phyloP scores from a whole-genome alignment of 2,888 invertebrate species.

The Synergus itoensis region DNA sequence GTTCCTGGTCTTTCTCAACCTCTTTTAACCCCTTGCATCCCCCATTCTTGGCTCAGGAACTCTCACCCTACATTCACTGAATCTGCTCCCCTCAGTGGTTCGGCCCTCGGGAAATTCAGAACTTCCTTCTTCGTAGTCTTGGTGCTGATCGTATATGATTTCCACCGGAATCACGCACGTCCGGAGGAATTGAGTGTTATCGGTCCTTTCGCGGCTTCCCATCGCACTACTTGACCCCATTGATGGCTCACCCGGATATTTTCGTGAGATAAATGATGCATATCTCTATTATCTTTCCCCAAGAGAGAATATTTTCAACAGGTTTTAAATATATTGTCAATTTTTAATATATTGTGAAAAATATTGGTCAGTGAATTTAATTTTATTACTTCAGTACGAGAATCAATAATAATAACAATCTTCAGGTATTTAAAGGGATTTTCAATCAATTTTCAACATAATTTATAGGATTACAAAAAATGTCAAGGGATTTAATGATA shows the following conservation, averaged over 20 bases:
- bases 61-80: conserved; percentile 36
- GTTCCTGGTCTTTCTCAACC: conserved; percentile 19
- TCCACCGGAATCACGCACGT: conserved; percentile 48
- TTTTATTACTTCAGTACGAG: too few relatives aligned
- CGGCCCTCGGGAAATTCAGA: conserved; percentile 10
- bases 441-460: too few relatives aligned
- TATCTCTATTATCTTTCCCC: conserved; percentile 36
- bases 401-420: too few relatives aligned
- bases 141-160: conserved; percentile 54
- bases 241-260: conserved; percentile 42
- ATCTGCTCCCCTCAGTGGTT: conserved; percentile 23
- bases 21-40: not conserved
- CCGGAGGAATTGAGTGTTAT: conserved; percentile 21
- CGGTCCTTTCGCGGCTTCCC: conserved; percentile 25
- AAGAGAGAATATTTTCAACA: not conserved
- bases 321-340: not conserved
- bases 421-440: too few relatives aligned
- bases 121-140: conserved; percentile 46
- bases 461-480: too few relatives aligned
- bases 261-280: conserved; percentile 45
- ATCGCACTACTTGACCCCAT: conserved; percentile 15
- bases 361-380: not conserved
- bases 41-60: conserved; percentile 33
- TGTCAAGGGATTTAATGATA: too few relatives aligned
- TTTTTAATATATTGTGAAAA: not conserved